phyloP scores from a whole-genome alignment of 2,113 vertebrate species.

The Columba livia region DNA sequence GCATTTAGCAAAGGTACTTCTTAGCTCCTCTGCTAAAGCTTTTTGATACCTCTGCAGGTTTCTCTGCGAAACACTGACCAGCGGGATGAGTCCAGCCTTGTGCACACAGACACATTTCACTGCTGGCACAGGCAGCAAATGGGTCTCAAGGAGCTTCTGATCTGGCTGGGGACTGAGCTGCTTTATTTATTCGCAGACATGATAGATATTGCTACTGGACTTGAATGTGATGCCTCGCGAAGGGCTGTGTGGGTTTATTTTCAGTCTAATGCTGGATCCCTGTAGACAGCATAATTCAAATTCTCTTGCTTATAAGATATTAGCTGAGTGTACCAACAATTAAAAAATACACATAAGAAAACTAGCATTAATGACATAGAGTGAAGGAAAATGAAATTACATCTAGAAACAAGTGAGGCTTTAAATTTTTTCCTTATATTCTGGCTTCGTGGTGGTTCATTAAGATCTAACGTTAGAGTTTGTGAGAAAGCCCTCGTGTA shows the following conservation, averaged over 20 bases:
- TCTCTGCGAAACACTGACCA: background rate
- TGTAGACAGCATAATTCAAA: background rate
- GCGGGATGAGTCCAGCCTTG: background rate
- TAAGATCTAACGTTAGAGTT: background rate
- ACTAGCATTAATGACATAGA: background rate
- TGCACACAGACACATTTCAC: background rate
- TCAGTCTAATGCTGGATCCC: background rate
- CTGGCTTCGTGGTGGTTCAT: background rate
- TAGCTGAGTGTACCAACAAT: background rate
- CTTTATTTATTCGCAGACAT: background rate
- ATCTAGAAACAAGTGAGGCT: background rate
- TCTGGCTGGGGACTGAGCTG: background rate
- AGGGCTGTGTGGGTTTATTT: background rate
- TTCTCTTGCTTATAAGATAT: background rate
- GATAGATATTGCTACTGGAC: background rate
- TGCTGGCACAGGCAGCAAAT: constrained; percentile 2
- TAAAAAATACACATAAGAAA: background rate
- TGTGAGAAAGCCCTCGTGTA: background rate
- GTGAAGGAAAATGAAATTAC: background rate
- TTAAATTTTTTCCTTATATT: background rate
- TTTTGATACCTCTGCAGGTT: background rate
- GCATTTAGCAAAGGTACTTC: background rate
- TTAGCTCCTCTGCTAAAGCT: background rate
- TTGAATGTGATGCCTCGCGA: background rate
- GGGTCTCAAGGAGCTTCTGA: background rate